Evolutionary conservation across 2,113 vertebrate genomes (phyloP).

Genomic region (Polypterus bichir): DNA sequence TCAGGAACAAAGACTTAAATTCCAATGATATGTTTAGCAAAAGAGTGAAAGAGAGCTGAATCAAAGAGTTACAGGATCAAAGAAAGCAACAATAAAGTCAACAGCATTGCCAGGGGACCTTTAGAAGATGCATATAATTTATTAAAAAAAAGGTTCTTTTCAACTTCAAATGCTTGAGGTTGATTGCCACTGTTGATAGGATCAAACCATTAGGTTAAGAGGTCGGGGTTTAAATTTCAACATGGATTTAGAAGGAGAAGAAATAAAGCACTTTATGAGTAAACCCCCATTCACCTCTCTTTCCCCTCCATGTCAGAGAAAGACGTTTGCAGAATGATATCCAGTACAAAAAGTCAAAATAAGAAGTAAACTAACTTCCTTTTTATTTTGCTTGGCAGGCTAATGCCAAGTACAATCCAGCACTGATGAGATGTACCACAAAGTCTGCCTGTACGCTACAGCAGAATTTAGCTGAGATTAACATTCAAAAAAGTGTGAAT

Average conservation of each 20-base stretch:
- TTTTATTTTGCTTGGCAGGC: too few relatives aligned
- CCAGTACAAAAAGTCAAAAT: too few relatives aligned
- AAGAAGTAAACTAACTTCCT: too few relatives aligned
- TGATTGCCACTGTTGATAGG: conserved; percentile 55
- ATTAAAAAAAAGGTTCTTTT: conserved; percentile 38
- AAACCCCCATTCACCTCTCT: too few relatives aligned
- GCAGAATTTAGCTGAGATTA: too few relatives aligned
- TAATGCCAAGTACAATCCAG: too few relatives aligned
- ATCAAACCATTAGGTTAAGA: conserved; percentile 33
- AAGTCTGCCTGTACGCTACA: too few relatives aligned
- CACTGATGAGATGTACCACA: too few relatives aligned
- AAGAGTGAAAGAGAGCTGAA: conserved; percentile 61
- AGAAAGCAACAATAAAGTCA: conserved; percentile 60
- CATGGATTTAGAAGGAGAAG: neutral
- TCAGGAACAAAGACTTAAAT: conserved; percentile 67
- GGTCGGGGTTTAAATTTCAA: conserved; percentile 35
- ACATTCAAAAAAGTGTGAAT: too few relatives aligned
- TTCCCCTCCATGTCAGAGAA: too few relatives aligned
- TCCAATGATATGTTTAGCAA: conserved; percentile 67
- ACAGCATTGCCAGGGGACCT: conserved; percentile 60
- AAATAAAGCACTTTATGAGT: neutral
- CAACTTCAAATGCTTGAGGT: conserved; percentile 46
- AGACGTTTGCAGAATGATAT: too few relatives aligned
- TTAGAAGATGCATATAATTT: conserved; percentile 63
- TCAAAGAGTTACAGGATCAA: conserved; percentile 63